phyloP scores from a whole-genome alignment of 2,888 invertebrate genomes.

The Erebia ligea region DNA sequence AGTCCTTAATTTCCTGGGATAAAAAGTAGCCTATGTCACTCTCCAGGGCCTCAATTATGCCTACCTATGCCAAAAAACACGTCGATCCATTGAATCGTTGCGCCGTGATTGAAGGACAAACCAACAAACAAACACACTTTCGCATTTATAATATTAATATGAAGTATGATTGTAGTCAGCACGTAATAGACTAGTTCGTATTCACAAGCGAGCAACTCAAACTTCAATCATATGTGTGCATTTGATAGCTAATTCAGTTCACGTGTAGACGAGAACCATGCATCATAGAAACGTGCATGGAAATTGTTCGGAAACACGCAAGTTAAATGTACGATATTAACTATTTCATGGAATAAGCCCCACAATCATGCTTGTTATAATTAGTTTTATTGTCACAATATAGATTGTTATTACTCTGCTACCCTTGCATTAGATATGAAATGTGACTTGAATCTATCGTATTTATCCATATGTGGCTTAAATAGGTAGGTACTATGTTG shows the following conservation, averaged over 20 bases:
- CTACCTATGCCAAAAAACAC: no score
- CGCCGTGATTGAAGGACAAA: no score
- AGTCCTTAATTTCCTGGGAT: no score
- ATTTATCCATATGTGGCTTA: not conserved
- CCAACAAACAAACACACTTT: no score
- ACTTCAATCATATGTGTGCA: constrained; percentile 8
- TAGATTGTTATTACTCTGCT: not conserved
- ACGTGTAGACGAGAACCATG: constrained; percentile 5
- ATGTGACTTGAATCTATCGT: not conserved
- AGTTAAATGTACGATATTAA: constrained; percentile 1
- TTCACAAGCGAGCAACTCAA: constrained; percentile 1
- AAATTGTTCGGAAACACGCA: constrained; percentile 12
- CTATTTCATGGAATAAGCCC: constrained; percentile 1
- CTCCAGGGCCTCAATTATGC: no score
- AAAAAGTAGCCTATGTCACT: no score
- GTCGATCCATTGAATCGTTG: no score
- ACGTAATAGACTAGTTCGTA: not conserved
- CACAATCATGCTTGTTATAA: not conserved
- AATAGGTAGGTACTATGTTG: not conserved
- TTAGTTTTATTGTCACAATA: no score
- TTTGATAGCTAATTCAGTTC: constrained; percentile 3
- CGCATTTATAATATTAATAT: no score
- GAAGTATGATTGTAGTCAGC: constrained; percentile 1
- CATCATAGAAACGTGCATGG: not conserved
- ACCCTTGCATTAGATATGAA: not conserved